Percentiles rank a stretch among this genome's conserved stretches.
Conservation (phyloP, 2,797 vertebrate genomes). For the Chloroceryle amazona region DNA sequence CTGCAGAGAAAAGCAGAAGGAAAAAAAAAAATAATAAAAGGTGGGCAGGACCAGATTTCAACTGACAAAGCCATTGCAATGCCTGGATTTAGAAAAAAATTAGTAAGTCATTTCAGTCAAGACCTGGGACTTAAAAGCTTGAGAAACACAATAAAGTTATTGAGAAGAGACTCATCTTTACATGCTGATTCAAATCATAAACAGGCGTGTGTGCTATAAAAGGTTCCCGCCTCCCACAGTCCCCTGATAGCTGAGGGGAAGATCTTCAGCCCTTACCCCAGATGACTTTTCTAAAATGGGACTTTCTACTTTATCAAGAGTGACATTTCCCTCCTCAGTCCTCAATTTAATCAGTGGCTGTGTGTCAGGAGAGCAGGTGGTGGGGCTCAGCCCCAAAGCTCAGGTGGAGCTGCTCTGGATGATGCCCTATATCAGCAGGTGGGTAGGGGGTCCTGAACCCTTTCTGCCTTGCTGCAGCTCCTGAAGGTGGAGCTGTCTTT, state of each 20-base stretch:
- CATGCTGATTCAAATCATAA: not conserved
- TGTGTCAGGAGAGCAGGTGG: not conserved
- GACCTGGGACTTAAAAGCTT: not conserved
- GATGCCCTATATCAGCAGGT: not conserved
- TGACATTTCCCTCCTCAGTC: not conserved
- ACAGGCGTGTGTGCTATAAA: accelerated
- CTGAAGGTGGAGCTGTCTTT: not conserved
- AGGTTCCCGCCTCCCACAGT: not conserved
- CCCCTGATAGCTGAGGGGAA: not conserved
- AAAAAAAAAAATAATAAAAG: not conserved
- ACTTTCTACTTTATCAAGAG: not conserved
- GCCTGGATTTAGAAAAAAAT: not conserved
- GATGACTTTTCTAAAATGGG: not conserved
- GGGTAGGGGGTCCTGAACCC: accelerated
- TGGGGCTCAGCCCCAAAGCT: not conserved
- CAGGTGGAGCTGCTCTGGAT: not conserved
- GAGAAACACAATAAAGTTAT: not conserved
- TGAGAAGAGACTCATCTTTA: not conserved
- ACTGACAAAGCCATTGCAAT: not conserved
- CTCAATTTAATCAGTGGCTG: not conserved
- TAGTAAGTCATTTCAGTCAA: not conserved
- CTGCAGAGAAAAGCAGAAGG: not conserved
- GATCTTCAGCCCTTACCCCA: not conserved
- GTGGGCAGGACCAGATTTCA: not conserved
- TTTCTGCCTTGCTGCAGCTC: not conserved